phyloP scores from a whole-genome alignment of 2,113 vertebrate genomes.

The Irena cyanogastra region DNA sequence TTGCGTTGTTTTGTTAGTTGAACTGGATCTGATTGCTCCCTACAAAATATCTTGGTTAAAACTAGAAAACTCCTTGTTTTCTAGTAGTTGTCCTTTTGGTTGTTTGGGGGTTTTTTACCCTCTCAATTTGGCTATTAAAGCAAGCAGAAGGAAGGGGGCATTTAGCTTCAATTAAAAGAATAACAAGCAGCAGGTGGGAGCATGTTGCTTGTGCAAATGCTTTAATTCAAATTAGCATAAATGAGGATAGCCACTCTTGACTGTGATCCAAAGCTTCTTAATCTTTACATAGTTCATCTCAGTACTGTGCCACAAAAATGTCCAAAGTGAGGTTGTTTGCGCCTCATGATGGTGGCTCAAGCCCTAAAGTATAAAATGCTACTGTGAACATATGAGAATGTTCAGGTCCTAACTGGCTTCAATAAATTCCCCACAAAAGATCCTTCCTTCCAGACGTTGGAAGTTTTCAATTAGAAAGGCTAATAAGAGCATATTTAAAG shows the following conservation, averaged over 20 bases:
- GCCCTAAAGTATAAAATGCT: background rate
- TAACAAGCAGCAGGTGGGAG: background rate
- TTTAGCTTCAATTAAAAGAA: background rate
- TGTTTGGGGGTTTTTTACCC: background rate
- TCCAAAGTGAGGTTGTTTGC: background rate
- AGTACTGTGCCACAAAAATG: background rate
- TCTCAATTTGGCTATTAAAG: background rate
- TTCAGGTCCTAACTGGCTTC: background rate
- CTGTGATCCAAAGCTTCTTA: background rate
- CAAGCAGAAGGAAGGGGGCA: background rate
- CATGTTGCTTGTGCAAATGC: background rate
- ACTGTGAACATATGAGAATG: rapidly evolving
- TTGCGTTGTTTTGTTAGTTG: background rate
- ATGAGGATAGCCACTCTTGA: background rate
- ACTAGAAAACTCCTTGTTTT: background rate
- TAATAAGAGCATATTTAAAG: background rate
- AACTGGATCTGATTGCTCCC: background rate
- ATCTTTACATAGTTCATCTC: background rate
- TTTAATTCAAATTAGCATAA: background rate
- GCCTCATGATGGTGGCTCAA: background rate
- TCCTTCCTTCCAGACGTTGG: rapidly evolving
- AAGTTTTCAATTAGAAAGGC: background rate
- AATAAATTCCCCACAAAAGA: background rate
- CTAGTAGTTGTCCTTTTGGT: background rate
- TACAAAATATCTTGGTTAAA: background rate